phyloP scores from a whole-genome alignment of 2,797 vertebrate species.

The Sparidentex hasta region DNA sequence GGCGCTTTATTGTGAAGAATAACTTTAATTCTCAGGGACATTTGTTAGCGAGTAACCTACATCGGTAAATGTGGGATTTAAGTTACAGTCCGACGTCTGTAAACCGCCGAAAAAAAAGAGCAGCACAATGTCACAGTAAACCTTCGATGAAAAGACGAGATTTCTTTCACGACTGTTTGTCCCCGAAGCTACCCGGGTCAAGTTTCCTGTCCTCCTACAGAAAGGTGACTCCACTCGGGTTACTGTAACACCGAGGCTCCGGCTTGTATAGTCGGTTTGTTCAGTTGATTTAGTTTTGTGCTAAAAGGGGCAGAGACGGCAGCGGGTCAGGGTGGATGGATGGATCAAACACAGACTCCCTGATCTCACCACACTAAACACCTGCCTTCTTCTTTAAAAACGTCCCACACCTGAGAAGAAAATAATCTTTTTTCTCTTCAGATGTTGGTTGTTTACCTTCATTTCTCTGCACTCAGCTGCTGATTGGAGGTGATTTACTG shows the following conservation, averaged over 20 bases:
- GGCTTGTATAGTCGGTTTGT: not conserved
- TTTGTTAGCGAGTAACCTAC: not conserved
- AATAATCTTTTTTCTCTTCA: not conserved
- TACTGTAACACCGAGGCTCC: not conserved
- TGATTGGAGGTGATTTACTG: not conserved
- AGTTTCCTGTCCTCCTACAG: slow-evolving; percentile 34
- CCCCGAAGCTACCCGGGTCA: slow-evolving; percentile 48
- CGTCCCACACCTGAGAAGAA: not conserved
- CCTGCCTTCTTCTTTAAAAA: not conserved
- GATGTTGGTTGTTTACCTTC: not conserved
- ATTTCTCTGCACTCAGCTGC: not conserved
- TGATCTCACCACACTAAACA: not conserved
- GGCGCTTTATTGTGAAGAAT: not conserved
- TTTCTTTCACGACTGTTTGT: slow-evolving; percentile 26
- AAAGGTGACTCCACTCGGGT: slow-evolving; percentile 28
- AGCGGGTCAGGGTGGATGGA: too few relatives aligned
- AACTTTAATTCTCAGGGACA: not conserved
- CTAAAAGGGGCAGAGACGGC: too few relatives aligned
- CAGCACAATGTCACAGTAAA: slow-evolving; percentile 19
- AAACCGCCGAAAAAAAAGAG: not conserved
- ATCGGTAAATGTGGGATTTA: not conserved
- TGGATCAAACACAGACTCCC: not conserved
- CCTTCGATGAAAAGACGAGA: slow-evolving; percentile 22
- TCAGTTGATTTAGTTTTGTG: not conserved
- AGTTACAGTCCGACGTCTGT: not conserved